Conservation (phyloP, 2,113 vertebrate genomes). For the Mesocricetus auratus region DNA sequence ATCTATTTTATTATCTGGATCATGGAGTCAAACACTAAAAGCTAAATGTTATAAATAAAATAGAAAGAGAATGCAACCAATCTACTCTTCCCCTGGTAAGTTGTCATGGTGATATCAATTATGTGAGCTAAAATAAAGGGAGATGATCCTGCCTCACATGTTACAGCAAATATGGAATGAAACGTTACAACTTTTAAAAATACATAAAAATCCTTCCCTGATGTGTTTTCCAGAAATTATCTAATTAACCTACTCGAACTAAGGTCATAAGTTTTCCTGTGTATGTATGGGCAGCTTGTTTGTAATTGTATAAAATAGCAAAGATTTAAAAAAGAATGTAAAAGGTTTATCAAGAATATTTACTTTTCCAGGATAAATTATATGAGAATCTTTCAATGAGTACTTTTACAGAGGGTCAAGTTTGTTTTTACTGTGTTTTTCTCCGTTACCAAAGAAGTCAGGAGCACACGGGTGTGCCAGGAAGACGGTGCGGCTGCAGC, state of each 20-base stretch:
- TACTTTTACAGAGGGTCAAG: not conserved
- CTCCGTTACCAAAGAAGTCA: not conserved
- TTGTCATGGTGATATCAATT: constrained; percentile 63
- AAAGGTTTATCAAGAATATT: constrained; percentile 26
- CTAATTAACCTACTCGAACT: constrained; percentile 48
- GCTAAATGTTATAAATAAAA: constrained; percentile 65
- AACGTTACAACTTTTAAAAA: constrained; percentile 31
- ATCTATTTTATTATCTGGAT: constrained; percentile 29
- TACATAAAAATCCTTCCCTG: not conserved
- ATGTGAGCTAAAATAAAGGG: constrained; percentile 26
- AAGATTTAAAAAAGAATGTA: not conserved
- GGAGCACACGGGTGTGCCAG: not conserved
- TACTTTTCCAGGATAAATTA: constrained; percentile 28
- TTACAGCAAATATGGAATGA: constrained; percentile 54
- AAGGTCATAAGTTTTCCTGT: not conserved
- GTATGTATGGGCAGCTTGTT: not conserved
- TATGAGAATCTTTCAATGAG: not conserved
- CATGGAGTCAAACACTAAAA: constrained; percentile 39
- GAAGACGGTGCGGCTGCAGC: not conserved
- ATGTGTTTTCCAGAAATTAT: constrained; percentile 23
- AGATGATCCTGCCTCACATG: not conserved
- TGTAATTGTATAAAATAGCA: not conserved
- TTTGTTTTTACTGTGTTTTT: not conserved
- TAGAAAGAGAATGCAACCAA: constrained; percentile 58
- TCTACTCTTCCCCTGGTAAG: constrained; percentile 51